A percentile compares a stretch with the other conserved stretches of the same genome.
phyloP scores from a whole-genome alignment of 2,113 vertebrate genomes.

The Penelope pileata region DNA sequence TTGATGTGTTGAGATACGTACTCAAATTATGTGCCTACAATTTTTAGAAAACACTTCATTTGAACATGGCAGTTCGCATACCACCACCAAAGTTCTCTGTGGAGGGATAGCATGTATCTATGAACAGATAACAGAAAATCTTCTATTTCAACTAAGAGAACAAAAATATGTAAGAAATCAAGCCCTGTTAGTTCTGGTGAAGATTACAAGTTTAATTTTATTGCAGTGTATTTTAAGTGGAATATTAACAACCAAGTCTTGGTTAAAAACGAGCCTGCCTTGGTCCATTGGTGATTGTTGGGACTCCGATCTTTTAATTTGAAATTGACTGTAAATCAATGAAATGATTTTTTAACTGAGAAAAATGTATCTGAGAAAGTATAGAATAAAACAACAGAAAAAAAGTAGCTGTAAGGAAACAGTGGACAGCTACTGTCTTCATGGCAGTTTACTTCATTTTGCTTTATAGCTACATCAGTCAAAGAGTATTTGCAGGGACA shows the following conservation, averaged over 20 bases:
- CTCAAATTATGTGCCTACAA: neutral
- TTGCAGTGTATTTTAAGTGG: neutral
- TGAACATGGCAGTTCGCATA: neutral
- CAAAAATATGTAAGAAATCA: neutral
- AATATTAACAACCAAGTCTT: neutral
- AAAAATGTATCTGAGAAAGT: neutral
- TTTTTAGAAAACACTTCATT: neutral
- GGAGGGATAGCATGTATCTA: neutral
- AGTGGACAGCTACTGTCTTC: neutral
- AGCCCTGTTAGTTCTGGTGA: neutral
- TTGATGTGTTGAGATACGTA: rapidly evolving
- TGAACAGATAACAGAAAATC: neutral
- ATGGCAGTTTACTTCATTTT: neutral
- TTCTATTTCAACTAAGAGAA: neutral
- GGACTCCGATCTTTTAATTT: neutral
- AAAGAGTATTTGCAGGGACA: neutral
- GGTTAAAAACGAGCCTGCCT: neutral
- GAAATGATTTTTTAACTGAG: neutral
- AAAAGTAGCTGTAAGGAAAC: neutral
- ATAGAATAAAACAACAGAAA: neutral
- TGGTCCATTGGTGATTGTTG: neutral
- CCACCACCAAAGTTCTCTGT: neutral
- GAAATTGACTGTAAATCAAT: neutral
- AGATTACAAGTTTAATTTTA: neutral
- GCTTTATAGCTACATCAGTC: neutral